phyloP scores from a whole-genome alignment of 2,888 invertebrate species.

The Gryllus longicercus region DNA sequence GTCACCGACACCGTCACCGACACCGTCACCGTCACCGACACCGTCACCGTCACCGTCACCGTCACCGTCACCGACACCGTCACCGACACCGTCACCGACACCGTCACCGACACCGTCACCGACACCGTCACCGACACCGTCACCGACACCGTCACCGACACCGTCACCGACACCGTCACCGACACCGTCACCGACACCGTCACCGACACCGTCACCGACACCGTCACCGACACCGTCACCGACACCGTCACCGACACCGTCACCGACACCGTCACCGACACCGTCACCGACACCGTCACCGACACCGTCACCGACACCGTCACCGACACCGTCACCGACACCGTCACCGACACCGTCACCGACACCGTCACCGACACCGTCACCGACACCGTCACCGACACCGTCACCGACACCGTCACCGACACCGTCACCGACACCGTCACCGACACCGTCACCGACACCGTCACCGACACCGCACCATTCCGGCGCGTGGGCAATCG shows the following conservation, averaged over 20 bases:
- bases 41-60: no score
- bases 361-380: constrained; percentile 22
- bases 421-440: constrained; percentile 1
- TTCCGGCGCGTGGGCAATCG: not conserved
- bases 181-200: not conserved
- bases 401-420: constrained; percentile 22
- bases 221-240: not conserved
- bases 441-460: not conserved
- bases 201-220: not conserved
- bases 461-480: not conserved
- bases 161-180: no score
- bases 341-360: constrained; percentile 24
- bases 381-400: constrained; percentile 26
- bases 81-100: not conserved
- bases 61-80: no score
- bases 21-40: not conserved
- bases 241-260: not conserved
- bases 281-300: constrained; percentile 24
- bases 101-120: not conserved
- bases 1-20: not conserved
- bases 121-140: not conserved
- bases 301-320: no score
- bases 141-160: not conserved
- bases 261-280: not conserved
- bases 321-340: no score